Percentiles rank a stretch among this genome's conserved stretches.
Evolutionary conservation across 2,113 vertebrate species (phyloP).

Genomic region (Boleophthalmus pectinirostris): DNA sequence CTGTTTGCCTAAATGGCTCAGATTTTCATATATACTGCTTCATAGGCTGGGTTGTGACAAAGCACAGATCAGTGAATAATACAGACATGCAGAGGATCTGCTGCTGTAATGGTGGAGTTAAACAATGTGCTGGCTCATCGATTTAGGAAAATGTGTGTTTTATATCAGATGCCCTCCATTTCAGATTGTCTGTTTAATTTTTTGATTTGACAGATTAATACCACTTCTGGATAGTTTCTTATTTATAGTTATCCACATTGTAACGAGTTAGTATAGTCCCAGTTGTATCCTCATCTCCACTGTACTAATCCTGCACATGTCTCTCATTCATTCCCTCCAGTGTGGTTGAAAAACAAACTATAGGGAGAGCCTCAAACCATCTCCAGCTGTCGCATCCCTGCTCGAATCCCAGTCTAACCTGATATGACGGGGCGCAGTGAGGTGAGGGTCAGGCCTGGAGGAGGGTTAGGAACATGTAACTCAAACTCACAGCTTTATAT

Average conservation of each 20-base stretch:
- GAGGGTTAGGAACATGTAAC: slow-evolving; percentile 74
- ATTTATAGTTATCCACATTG: slow-evolving; percentile 28
- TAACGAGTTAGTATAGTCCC: slow-evolving; percentile 47
- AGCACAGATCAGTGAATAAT: background rate
- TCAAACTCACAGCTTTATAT: slow-evolving; percentile 69
- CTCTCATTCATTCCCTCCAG: slow-evolving; percentile 58
- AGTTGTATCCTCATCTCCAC: slow-evolving; percentile 31
- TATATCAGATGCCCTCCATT: background rate
- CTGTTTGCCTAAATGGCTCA: background rate
- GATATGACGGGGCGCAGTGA: slow-evolving; percentile 69
- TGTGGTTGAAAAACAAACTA: slow-evolving; percentile 71
- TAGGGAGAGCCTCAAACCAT: slow-evolving; percentile 70
- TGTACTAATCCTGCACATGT: slow-evolving; percentile 52
- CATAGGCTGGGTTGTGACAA: background rate
- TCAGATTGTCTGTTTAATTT: background rate
- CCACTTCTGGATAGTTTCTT: slow-evolving; percentile 6
- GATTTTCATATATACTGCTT: background rate
- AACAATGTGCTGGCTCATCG: background rate
- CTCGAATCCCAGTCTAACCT: slow-evolving; percentile 51
- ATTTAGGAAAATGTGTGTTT: background rate
- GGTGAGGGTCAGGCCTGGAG: slow-evolving; percentile 73
- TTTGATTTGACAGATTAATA: background rate
- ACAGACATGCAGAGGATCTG: background rate
- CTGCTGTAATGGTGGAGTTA: background rate
- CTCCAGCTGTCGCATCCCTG: slow-evolving; percentile 77